Base-by-base conservation (phyloP, 2,113 vertebrate species). In the Acanthisitta chloris region DNA sequence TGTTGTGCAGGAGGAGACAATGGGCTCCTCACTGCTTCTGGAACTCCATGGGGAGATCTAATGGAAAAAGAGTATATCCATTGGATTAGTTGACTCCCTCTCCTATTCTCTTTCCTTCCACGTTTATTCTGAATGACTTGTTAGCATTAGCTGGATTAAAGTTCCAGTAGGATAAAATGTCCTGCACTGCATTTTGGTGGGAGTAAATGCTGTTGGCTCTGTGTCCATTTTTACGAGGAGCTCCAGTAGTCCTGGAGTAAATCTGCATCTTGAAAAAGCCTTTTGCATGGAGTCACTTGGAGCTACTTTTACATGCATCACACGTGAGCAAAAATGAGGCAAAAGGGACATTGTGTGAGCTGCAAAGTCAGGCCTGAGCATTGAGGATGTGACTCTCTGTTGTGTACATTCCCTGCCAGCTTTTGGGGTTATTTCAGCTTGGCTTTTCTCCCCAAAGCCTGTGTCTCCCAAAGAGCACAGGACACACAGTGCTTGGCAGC, bases 121-220 rank as follows among this genome's bases (percentile, higher is more conserved):
- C 33, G 2, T 83, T 90, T 55, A 59, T 78, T 86, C 59, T 21
- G 33, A 78, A 36, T 0, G 9, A 61, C 16, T 86, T 55, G 55
- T 48, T 84, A 74, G 79, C n/a, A 11, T 81, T 57, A 71, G 17
- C 31, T 88, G 48, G 76, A 78, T 94, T 94, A 45, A 86, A 93
- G 92, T 67, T 71, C 67, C 90, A 46, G 64, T 2, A 58, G 64
- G 79, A 71, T 74, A 86, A 90, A 81, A 71, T 21, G 12, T 71
- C 88, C 55, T 54, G n/a, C 49, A 31, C 51, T 55, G 0, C 1
- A 2, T 25, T 81, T 48, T 28, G 54, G 46, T 74, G 46, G 9
- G 7, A 58, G 49, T 18, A 34, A 73, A 48, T 42, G 40, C 19
- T n/a, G 4, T 9, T 81, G 43, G 13, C 28, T 65, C 52, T 46